Conservation (phyloP, 2,113 vertebrate genomes). For the Lonchura striata region DNA sequence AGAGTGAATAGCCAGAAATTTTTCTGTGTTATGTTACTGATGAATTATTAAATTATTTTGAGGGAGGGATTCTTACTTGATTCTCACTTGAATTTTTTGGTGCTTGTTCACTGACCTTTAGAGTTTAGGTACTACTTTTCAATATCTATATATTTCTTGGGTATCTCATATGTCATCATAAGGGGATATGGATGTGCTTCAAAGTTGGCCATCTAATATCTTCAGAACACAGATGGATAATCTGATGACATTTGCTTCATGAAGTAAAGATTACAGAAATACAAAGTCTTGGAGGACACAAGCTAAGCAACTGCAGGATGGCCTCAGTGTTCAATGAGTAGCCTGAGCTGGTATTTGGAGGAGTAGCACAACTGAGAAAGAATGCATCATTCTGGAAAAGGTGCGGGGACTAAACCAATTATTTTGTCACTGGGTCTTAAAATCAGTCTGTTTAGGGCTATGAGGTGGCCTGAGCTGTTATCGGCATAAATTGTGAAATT, state of each 20-base stretch:
- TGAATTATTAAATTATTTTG: background rate
- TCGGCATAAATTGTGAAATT: fast-evolving
- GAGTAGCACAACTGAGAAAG: background rate
- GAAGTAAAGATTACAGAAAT: background rate
- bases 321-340: background rate
- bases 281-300: background rate
- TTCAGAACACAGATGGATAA: background rate
- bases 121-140: background rate
- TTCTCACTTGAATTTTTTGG: background rate
- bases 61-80: background rate
- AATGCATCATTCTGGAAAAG: background rate
- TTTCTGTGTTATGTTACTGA: background rate
- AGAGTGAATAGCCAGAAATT: background rate
- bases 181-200: background rate
- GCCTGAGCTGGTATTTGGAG: background rate
- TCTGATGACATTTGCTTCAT: background rate
- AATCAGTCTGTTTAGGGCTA: fast-evolving
- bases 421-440: background rate
- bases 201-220: background rate
- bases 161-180: background rate
- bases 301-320: background rate
- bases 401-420: background rate
- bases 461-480: background rate
- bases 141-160: background rate
- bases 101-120: background rate